These are phyloP conservation scores for Scaptomyza hsui DNA, from an alignment of 1,140 invertebrate genomes.

Conservation along the genomic window DNA sequence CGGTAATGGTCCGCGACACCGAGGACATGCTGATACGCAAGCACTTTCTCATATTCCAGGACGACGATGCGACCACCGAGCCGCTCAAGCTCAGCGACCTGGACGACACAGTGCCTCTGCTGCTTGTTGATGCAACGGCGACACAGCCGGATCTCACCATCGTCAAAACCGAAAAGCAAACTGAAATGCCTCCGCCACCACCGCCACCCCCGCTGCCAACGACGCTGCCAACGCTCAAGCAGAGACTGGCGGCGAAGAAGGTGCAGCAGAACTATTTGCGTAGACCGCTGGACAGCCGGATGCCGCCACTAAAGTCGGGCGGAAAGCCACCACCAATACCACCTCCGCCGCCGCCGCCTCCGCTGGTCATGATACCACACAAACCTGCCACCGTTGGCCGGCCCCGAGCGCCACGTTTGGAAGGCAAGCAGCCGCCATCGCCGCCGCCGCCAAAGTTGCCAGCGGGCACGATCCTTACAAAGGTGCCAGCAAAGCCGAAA, in stretches of 20 bases:
- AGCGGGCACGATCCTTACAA: conserved; percentile 11
- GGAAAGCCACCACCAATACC: not conserved
- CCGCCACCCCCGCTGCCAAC: conserved; percentile 25
- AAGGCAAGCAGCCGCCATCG: conserved; percentile 27
- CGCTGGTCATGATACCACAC: conserved; percentile 2
- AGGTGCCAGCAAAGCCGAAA: conserved; percentile 51
- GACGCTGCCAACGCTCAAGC: not conserved
- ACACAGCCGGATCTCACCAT: not conserved
- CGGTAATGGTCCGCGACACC: conserved; percentile 57
- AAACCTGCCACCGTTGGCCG: not conserved
- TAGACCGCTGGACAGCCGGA: not conserved
- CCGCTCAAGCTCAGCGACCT: conserved; percentile 65
- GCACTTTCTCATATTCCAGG: conserved; percentile 67
- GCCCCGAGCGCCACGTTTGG: conserved; percentile 3
- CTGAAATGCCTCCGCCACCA: not conserved
- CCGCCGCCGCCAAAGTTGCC: conserved; percentile 36
- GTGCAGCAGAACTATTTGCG: not conserved
- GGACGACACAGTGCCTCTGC: conserved; percentile 58
- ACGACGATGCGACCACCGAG: conserved; percentile 61
- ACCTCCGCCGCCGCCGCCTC: not conserved
- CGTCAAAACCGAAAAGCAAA: not conserved
- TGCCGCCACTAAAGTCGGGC: not conserved
- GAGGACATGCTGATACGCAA: conserved; percentile 79
- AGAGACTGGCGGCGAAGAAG: not conserved
- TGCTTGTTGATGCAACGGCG: conserved; percentile 38